Base-by-base conservation (phyloP, 2,888 invertebrate species). In the Odontothrips loti region DNA sequence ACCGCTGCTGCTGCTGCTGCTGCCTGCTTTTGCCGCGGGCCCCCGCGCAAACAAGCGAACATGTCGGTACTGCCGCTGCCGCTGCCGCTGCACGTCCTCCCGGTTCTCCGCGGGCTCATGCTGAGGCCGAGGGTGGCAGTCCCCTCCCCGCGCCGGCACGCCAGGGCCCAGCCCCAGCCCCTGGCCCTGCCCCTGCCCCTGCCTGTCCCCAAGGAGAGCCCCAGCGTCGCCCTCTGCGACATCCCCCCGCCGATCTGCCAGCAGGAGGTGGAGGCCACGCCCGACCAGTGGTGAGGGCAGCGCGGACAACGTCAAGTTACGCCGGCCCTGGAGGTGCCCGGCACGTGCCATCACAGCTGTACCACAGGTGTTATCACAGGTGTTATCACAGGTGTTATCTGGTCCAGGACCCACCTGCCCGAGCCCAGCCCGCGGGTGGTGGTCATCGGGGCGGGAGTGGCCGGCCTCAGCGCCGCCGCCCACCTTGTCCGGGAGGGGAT, bases 401-500 rank as follows among this genome's bases (percentile, higher is more conserved):
- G n/a, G n/a, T n/a, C n/a, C n/a, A n/a, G n/a, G n/a, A n/a, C n/a
- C n/a, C n/a, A n/a, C n/a, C 68, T 68, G 68, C 68, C 68, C 0
- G 68, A 68, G 23, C 68, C n/a, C 23, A 23, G 23, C 68, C 68
- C 68, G n/a, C n/a, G 23, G 68, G 68, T 68, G 68, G 23, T 68
- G 68, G 68, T 68, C n/a, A n/a, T 68, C 8, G 68, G 68, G n/a
- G 68, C 68, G n/a, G 68, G 68, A 23, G n/a, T 68, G 68, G 68
- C 68, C 9, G 68, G 68, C 9, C 23, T 68, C 9, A 68, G n/a
- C 23, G 68, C 68, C n/a, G 68, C 68, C n/a, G 68, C 68, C n/a
- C 68, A 68, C 68, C 23, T 68, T 11, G 68, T 68, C n/a, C n/a
- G 10, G n/a, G 10, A 68, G n/a, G 68, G 68, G n/a, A 23, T 68